Base-by-base conservation (phyloP, 1,140 invertebrate species). In the Thaumatotibia leucotreta region DNA sequence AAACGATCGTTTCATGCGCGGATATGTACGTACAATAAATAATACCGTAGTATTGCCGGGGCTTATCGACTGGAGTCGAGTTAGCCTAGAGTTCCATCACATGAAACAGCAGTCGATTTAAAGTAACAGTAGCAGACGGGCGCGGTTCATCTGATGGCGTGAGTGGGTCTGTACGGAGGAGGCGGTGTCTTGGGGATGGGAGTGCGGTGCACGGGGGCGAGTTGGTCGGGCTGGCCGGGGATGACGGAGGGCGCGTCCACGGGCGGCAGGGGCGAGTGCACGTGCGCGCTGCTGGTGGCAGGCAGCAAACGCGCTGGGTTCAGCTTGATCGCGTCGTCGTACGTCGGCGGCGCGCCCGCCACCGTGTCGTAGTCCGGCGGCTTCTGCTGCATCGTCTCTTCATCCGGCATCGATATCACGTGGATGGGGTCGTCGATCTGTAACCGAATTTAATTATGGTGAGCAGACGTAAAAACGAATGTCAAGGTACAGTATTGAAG, bases 331-430 rank as follows among this genome's bases (percentile, higher is more conserved):
- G 95, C 95, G 72, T 95, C 94, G 69, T 95, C 94, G 77, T 95
- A 95, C 24, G 93, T 94, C 0, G 95, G 95, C 35, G 94, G 94
- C 45, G 93, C 92, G 14, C 94, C 94, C 1, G 93, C 93, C 24
- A 95, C 94, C 0, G 93, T 92, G 70, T 95, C 94, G 80, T 95
- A 95, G 76, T 95, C 95, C 22, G 95, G 95, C 22, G 95, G 94
- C 77, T 95, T 95, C 70, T 94, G 94, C 65, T 93, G 88, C 77
- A 91, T 92, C 29, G 90, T 83, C 69, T 91, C 88, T 58, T 92
- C 89, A 66, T 92, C 91, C 63, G 93, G 92, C 73, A 94, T 92
- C 61, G 93, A 92, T 70, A 94, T 94, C 65, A 94, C 93, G 79
- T 94, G 93, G 64, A 94, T 93, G 17, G 93, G 92, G 86, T 94